Percentiles rank a stretch among this genome's conserved stretches.
Evolutionary conservation across 2,113 vertebrate species (phyloP).

Genomic region (Dolichotis patagonum): DNA sequence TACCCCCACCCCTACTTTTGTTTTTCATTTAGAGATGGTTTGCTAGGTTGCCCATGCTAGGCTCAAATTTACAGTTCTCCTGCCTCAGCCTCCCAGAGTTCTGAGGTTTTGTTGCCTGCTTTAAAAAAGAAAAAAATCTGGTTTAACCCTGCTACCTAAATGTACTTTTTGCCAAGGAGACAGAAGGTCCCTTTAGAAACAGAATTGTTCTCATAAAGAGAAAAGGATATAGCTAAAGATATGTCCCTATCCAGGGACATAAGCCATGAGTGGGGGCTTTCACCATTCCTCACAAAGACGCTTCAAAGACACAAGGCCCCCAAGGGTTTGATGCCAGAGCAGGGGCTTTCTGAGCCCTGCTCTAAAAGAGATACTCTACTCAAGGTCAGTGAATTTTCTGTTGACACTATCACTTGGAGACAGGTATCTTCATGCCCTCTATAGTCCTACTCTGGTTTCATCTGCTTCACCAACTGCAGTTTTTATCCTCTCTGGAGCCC

Average conservation of each 20-base stretch:
- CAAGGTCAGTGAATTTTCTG: not conserved
- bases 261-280: not conserved
- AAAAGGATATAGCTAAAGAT: not conserved
- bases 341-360: not conserved
- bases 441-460: not conserved
- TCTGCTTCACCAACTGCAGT: too few relatives aligned
- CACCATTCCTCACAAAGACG: not conserved
- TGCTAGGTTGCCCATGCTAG: too few relatives aligned
- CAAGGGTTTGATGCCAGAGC: not conserved
- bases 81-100: too few relatives aligned
- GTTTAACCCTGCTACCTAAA: not conserved
- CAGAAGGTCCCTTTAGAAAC: not conserved
- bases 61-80: too few relatives aligned
- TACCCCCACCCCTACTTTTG: too few relatives aligned
- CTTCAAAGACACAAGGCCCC: not conserved
- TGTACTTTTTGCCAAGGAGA: not conserved
- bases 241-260: not conserved
- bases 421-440: not conserved
- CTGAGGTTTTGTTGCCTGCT: not conserved
- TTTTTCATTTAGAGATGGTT: too few relatives aligned
- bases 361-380: not conserved
- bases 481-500: not conserved
- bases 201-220: not conserved
- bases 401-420: not conserved
- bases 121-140: not conserved